Base-by-base conservation (phyloP, 2,888 invertebrate genomes). In the Xestia c-nigrum region DNA sequence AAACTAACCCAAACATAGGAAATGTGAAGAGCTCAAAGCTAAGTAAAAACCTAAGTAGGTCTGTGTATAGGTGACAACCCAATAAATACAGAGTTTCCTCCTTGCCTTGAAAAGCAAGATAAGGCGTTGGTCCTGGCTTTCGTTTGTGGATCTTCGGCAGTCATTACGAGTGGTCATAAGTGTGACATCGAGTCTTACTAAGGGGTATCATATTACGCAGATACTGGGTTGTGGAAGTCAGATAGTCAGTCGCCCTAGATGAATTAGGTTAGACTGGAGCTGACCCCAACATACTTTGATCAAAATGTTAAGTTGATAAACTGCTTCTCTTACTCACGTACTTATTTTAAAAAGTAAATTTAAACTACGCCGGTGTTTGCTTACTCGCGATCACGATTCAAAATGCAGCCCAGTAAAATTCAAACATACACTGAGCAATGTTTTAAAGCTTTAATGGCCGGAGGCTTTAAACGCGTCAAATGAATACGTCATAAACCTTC, bases 341-440 rank as follows among this genome's bases (percentile, higher is more conserved):
- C 52, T 57, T 24, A n/a, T 31, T 2, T 2, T 31, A 40, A 21
- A 40, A 3, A 63, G 24, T 38, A 59, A 57, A 65, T 46, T 57
- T 63, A 4, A 63, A 63, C 24, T 12, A 66, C 38, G n/a, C 38
- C 3, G 7, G 12, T 55, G 43, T 76, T 69, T 47, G 14, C 38
- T 64, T 19, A 19, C 16, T n/a, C n/a, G 68, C 38, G 55, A 76
- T 64, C 24, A 16, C 21, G 24, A 19, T 43, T 9, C 24, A 19
- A 73, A 63, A 69, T 46, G 6, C n/a, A 24, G 19, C 24, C 9
- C 57, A 64, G 57, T 46, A 24, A 43, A 68, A 76, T 57, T 24
- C n/a, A 81, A 77, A 77, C 61, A 78, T 16, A 64, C n/a, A 59
- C 52, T 68, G 67, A 64, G 55, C 59, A 70, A 64, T 59, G 40